Evolutionary conservation across 2,888 invertebrate genomes (phyloP), one percentile per base, ranked within the genome.

Genomic region (Atethmia centrago): DNA sequence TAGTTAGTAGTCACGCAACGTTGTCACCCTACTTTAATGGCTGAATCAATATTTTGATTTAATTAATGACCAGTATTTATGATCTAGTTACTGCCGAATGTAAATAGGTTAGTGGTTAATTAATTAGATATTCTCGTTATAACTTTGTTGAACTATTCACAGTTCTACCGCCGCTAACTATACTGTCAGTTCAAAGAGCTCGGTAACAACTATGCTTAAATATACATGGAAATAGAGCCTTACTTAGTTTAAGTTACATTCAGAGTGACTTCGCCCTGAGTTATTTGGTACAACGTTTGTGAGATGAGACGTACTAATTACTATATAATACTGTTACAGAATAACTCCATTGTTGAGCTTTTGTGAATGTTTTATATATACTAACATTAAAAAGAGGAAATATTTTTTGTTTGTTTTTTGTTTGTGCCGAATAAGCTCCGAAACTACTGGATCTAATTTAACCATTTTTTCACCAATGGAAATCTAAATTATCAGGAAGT

Each of bases 101-200:
- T 61, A 59, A 77, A 77, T 75, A 31, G 45, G 36, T 77, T 75
- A 69, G 47, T 69, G 40, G 45, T 21, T 69, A 75, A 77, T 75
- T 78, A 61, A 75, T 77, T 77, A 47, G 51, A 28, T 40, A 28
- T 31, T 31, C 53, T 56, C 64, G 74, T 56, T 75, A 75, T 14
- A 74, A 64, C 56, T 75, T 64, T 63, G 64, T 56, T 75, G 64
- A 74, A 75, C 12, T 65, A 42, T 58, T 64, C 49, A 9, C 21
- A 19, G n/a, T 45, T 47, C 25, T 47, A 25, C n/a, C 31, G n/a
- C 8, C n/a, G n/a, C 31, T 77, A 31, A 77, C 77, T 77, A 31
- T 40, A 40, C 45, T 77, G 58, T 47, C 69, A 28, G 16, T 19
- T 0, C 5, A 45, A 64, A 49, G 16, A 58, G n/a, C 49, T 77